Percentiles rank a stretch among this genome's conserved stretches.
phyloP scores from a whole-genome alignment of 1,140 invertebrate species.

The Pogonognathellus flavescens region DNA sequence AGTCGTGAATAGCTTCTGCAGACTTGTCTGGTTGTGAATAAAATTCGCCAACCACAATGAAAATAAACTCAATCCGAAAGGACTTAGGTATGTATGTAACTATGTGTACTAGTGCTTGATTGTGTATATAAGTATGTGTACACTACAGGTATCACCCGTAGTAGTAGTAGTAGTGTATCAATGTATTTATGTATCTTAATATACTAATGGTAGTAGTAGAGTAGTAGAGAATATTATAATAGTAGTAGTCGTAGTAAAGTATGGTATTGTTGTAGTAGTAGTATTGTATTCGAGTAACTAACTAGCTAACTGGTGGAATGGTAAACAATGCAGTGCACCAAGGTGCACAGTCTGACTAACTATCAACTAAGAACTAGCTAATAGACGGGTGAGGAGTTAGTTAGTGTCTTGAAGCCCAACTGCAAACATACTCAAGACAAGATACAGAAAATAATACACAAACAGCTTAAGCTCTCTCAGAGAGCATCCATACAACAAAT shows the following conservation, averaged over 20 bases:
- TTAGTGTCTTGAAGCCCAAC: slow-evolving; percentile 4
- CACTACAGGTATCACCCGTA: background rate
- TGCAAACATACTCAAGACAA: background rate
- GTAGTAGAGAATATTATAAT: background rate
- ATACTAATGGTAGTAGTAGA: slow-evolving; percentile 14
- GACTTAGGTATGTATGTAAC: background rate
- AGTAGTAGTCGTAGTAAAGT: background rate
- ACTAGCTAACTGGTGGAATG: slow-evolving; percentile 37
- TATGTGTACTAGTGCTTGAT: background rate
- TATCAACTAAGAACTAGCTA: slow-evolving; percentile 42
- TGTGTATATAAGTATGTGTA: background rate
- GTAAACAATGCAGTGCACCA: slow-evolving; percentile 50
- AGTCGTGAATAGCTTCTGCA: slow-evolving; percentile 42
- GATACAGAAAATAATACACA: background rate
- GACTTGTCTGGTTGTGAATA: slow-evolving; percentile 46
- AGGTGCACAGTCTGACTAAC: slow-evolving; percentile 50
- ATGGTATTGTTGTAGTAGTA: background rate
- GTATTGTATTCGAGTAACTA: slow-evolving; percentile 30
- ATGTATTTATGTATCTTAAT: background rate
- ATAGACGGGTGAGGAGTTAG: slow-evolving; percentile 49
- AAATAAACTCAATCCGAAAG: slow-evolving; percentile 42
- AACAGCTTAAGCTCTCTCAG: background rate
- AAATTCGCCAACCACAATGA: slow-evolving; percentile 40
- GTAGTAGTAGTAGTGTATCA: slow-evolving; percentile 33
- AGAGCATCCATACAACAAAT: slow-evolving; percentile 32